phyloP scores from a whole-genome alignment of 2,888 invertebrate species.

The Salpingus planirostris region DNA sequence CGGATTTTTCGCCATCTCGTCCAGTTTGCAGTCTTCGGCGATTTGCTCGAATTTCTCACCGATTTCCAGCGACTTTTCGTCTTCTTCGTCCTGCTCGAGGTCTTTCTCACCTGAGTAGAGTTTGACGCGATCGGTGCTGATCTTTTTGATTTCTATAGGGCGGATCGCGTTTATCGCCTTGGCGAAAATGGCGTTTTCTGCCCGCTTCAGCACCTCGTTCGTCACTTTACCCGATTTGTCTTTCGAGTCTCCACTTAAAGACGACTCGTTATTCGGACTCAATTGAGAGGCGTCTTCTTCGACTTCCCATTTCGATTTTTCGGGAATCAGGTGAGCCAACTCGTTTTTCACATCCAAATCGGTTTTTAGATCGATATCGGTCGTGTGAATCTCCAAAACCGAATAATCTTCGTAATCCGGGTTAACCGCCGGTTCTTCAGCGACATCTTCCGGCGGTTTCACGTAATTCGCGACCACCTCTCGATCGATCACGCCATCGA shows the following conservation, averaged over 20 bases:
- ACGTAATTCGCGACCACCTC: constrained; percentile 51
- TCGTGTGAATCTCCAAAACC: constrained; percentile 51
- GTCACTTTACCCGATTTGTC: constrained; percentile 63
- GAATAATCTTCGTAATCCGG: constrained; percentile 36
- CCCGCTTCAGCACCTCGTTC: constrained; percentile 79
- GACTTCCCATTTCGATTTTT: constrained; percentile 83
- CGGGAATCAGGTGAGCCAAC: constrained; percentile 60
- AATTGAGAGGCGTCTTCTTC: constrained; percentile 49
- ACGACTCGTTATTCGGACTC: no score
- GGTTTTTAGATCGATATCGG: constrained; percentile 47
- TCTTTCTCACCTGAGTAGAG: constrained; percentile 48
- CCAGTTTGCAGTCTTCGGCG: constrained; percentile 10
- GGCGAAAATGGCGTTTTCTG: constrained; percentile 86
- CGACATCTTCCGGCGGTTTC: constrained; percentile 18
- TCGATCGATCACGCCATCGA: constrained; percentile 46
- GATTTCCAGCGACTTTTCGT: no score
- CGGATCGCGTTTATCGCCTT: constrained; percentile 76
- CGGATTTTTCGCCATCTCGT: constrained; percentile 14
- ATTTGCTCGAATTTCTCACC: constrained; percentile 4
- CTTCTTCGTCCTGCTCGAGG: constrained; percentile 13
- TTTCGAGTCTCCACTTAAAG: constrained; percentile 20
- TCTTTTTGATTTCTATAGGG: constrained; percentile 68
- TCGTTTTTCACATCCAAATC: constrained; percentile 50
- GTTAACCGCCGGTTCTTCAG: constrained; percentile 19
- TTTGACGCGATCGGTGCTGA: constrained; percentile 59